Conservation (phyloP, 2,797 vertebrate genomes). For the Adelosebastes latens region DNA sequence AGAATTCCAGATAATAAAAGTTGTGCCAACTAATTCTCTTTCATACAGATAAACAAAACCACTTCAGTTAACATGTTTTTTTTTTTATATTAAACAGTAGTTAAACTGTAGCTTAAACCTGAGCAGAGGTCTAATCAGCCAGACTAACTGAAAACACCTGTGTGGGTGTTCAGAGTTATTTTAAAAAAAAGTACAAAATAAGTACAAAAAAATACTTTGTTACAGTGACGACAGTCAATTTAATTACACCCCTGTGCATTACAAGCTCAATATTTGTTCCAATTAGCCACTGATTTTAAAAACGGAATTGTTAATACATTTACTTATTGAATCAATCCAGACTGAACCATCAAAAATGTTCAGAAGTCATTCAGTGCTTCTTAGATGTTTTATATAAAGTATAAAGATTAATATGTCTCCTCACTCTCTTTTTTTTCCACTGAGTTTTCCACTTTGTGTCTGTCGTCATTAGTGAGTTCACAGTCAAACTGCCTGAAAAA, state of each 20-base stretch:
- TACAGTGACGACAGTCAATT: background rate
- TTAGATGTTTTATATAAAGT: background rate
- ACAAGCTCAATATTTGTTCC: background rate
- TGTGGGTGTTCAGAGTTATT: too few relatives aligned
- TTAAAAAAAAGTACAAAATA: background rate
- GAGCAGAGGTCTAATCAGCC: too few relatives aligned
- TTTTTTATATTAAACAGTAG: too few relatives aligned
- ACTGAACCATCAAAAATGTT: background rate
- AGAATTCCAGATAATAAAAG: too few relatives aligned
- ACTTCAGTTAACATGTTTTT: too few relatives aligned
- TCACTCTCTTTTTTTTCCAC: background rate
- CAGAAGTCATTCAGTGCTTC: background rate
- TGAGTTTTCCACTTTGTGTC: background rate
- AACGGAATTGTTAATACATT: background rate
- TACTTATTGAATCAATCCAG: background rate
- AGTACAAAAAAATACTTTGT: background rate
- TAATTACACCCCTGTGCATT: background rate
- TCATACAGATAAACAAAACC: too few relatives aligned
- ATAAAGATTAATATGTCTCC: background rate
- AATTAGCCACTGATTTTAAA: background rate
- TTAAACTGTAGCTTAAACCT: too few relatives aligned
- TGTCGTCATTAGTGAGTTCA: background rate
- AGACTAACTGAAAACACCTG: too few relatives aligned
- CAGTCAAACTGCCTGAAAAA: conserved; percentile 16
- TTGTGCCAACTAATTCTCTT: too few relatives aligned